Evolutionary conservation across 2,113 vertebrate genomes (phyloP), one percentile per base, ranked within the genome.

Genomic region (Butastur rufipennis): DNA sequence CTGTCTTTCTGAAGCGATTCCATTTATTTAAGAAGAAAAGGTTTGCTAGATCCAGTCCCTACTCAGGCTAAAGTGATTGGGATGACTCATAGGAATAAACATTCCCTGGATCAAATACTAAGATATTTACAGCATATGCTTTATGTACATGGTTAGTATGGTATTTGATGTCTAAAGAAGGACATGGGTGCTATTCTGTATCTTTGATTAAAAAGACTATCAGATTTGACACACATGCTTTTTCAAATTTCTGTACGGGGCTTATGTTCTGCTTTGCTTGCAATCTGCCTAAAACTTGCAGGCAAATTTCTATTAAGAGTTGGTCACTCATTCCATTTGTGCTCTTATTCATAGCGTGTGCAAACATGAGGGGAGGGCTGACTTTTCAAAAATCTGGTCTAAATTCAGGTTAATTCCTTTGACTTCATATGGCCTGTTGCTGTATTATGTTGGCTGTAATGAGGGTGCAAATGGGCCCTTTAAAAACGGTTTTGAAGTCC

Each of bases 11-110:
- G 32, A 43, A 87, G 34, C 29, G 32, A 47, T 74, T 84, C 55
- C 25, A 21, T 95, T 93, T 90, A 52, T 90, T 89, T 75, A 61
- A 78, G 61, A 83, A 71, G 50, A 53, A 94, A 93, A 74, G 50
- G 10, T 71, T 90, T 86, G 36, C 68, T 93, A 71, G 59, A 83
- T 66, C 67, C 56, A 72, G 1, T n/a, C 38, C 78, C 95, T 75
- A 19, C 45, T 92, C 67, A 61, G 77, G 78, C 95, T 97, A 94
- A 97, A 89, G 81, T 90, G 77, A 50, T 56, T 36, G 40, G 53
- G 50, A 90, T 95, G 92, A 95, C 87, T 95, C 93, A 94, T 70
- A 81, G 71, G 65, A 94, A 81, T 82, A 95, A 95, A 93, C 74
- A 87, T 86, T 92, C 7, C 22, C 78, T 56, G 74, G 85, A 93